A percentile compares a stretch with the other conserved stretches of the same genome.
Conservation (phyloP, 2,113 vertebrate species). For the Engraulis encrasicolus region DNA sequence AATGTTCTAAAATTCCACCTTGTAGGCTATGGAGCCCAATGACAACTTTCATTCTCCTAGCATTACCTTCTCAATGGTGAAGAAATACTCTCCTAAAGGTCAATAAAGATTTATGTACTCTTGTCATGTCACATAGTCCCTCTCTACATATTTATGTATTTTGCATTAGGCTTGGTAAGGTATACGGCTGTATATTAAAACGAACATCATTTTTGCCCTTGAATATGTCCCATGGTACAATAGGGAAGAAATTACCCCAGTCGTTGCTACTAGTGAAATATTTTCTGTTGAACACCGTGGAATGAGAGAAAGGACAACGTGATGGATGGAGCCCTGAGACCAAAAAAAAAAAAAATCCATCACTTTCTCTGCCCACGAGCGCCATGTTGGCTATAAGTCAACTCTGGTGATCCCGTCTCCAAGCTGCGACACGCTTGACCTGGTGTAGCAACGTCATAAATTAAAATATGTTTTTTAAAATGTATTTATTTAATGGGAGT, state of each 20-base stretch:
- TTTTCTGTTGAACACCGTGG: not conserved
- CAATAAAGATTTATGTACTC: not conserved
- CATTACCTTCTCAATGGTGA: no score
- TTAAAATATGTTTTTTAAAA: no score
- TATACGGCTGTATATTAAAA: not conserved
- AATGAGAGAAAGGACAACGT: not conserved
- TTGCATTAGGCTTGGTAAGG: not conserved
- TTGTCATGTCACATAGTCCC: not conserved
- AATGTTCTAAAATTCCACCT: no score
- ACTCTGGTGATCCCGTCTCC: not conserved
- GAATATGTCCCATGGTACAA: not conserved
- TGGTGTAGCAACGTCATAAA: not conserved
- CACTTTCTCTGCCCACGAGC: not conserved
- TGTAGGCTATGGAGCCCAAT: no score
- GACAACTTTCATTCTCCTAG: no score
- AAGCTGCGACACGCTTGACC: not conserved
- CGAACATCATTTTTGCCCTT: not conserved
- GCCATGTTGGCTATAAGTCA: not conserved
- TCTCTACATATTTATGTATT: not conserved
- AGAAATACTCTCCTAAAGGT: no score
- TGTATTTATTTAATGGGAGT: no score
- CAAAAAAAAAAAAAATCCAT: conserved; percentile 1
- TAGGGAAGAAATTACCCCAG: not conserved
- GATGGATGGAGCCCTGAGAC: not conserved
- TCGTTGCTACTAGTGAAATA: not conserved